Conservation (phyloP, 2,797 vertebrate species). For the Chloroceryle inda region DNA sequence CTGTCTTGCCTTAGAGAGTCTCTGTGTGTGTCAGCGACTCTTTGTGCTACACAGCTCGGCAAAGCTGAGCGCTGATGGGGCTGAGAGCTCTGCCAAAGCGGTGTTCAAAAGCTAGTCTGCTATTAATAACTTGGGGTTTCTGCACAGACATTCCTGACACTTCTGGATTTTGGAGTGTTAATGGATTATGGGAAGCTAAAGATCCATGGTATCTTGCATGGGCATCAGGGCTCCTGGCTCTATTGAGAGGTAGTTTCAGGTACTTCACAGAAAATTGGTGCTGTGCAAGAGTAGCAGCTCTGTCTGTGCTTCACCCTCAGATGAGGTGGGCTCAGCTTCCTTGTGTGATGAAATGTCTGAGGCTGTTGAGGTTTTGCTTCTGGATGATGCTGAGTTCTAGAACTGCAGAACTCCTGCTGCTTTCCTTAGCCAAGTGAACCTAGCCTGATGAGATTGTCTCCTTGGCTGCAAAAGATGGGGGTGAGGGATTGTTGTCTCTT, state of each 20-base stretch:
- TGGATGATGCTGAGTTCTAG: background rate
- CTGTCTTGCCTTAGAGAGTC: background rate
- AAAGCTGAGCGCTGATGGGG: background rate
- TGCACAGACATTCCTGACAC: no score
- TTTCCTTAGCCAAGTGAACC: no score
- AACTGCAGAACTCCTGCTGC: background rate
- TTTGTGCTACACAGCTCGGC: background rate
- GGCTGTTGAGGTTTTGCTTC: background rate
- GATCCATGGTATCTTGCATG: accelerated
- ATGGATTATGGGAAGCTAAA: accelerated
- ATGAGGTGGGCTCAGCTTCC: no score
- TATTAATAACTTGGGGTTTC: background rate
- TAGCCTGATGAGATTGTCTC: background rate
- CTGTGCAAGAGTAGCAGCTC: background rate
- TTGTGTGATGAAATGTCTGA: no score
- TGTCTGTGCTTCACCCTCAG: background rate
- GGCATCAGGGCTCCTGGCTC: background rate
- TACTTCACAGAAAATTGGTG: no score
- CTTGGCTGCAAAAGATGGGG: background rate
- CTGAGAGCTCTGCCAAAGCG: background rate
- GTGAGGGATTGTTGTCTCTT: background rate
- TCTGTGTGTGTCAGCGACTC: background rate
- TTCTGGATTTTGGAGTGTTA: background rate
- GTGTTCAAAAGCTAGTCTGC: accelerated
- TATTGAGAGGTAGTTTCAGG: background rate